Base-by-base conservation (phyloP, 1,140 invertebrate genomes). In the Cotesia vestalis region DNA sequence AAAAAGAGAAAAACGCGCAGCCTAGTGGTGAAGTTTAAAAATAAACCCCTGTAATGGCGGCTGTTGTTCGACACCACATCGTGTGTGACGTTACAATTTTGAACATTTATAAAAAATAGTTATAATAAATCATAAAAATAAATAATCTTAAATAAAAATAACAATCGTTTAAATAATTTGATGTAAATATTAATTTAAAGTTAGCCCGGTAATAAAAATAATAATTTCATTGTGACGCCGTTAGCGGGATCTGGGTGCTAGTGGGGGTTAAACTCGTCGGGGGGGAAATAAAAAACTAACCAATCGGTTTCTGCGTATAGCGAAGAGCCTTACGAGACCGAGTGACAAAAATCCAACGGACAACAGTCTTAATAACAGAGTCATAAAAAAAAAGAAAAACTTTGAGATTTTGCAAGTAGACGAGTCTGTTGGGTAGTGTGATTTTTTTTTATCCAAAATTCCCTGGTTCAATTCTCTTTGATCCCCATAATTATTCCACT, bases 241-340 rank as follows among this genome's bases (percentile, higher is more conserved):
- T 66, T 20, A 46, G 38, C 9, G 63, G 27, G 27, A 27, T 27
- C 3, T 40, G 63, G 36, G 20, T 12, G 46, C 63, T 66, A 52
- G 12, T 20, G 63, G 63, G 63, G 34, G 38, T 46, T 46, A 46
- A 51, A 66, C 20, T 46, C 46, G n/a, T 38, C 9, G 57, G 40
- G 40, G 40, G 40, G 40, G 40, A 46, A 59, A 27, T 55, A 27
- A 59, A 59, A 59, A 20, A 66, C 63, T 17, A 35, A 62, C 60
- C 46, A 66, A 66, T 20, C 63, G 63, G 63, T 66, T 51, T 20
- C n/a, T 40, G 63, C 63, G 63, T 46, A 46, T 46, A 46, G 11
- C 6, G 1, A 46, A 6, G 40, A 11, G 2, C 8, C 40, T 0
- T 46, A 46, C 46, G 36, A 38, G 63, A 14, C 36, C 14, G 14